Evolutionary conservation across 2,888 invertebrate species (phyloP).

Genomic region (Eupeodes luniger): DNA sequence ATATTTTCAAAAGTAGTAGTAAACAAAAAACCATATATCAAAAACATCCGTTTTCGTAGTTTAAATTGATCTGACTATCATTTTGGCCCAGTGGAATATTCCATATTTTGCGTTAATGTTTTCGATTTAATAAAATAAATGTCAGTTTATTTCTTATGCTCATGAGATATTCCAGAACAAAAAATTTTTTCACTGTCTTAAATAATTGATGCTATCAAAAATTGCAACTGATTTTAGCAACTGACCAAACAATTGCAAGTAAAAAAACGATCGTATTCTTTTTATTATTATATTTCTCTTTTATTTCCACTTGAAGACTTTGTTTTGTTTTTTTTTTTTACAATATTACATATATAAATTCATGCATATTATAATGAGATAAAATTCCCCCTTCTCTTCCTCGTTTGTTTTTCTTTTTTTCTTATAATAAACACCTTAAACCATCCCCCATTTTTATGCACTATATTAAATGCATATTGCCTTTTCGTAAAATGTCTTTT

Average conservation of each 20-base stretch:
- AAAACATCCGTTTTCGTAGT: too few species aligned
- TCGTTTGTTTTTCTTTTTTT: conserved; percentile 43
- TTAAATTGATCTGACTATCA: too few species aligned
- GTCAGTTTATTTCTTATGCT: too few species aligned
- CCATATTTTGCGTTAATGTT: too few species aligned
- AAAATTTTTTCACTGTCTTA: too few species aligned
- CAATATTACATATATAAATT: conserved; percentile 76
- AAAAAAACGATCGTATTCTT: background rate
- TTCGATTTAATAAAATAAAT: too few species aligned
- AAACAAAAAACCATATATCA: too few species aligned
- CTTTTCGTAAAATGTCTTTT: conserved; percentile 41
- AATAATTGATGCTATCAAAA: too few species aligned
- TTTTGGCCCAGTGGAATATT: too few species aligned
- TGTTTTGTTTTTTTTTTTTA: conserved; percentile 61
- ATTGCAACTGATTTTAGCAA: too few species aligned
- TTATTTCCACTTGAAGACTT: conserved; percentile 75
- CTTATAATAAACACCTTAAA: conserved; percentile 66
- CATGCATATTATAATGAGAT: conserved; percentile 76
- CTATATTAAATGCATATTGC: conserved; percentile 27
- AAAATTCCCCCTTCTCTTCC: conserved; percentile 66
- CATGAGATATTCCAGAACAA: too few species aligned
- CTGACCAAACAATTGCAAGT: background rate
- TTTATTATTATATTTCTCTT: conserved; percentile 70
- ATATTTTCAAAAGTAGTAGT: too few species aligned
- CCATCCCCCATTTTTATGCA: conserved; percentile 49